phyloP scores from a whole-genome alignment of 2,797 vertebrate genomes.

The Lithobates sylvaticus region DNA sequence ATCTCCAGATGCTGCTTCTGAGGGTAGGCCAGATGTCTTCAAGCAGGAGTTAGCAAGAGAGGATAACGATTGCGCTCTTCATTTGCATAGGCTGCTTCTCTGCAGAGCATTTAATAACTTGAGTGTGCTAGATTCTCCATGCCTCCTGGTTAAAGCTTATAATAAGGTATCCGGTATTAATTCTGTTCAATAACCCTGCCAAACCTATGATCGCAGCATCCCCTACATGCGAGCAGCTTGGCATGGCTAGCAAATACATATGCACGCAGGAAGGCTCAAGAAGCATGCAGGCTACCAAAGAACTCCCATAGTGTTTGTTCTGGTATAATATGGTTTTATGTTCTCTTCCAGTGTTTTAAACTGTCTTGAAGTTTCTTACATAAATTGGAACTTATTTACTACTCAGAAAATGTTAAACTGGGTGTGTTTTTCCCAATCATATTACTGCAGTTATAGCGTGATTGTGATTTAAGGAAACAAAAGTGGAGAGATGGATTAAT shows the following conservation, averaged over 20 bases:
- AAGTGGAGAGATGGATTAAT: no score
- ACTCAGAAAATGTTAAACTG: no score
- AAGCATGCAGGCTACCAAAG: constrained; percentile 72
- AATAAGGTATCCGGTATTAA: constrained; percentile 74
- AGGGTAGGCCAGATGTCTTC: constrained; percentile 94
- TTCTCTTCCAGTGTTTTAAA: neutral
- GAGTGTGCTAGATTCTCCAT: constrained; percentile 82
- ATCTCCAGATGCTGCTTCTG: constrained; percentile 92
- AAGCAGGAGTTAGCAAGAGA: constrained; percentile 84
- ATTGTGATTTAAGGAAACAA: no score
- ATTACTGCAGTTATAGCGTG: no score
- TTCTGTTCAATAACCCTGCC: constrained; percentile 71
- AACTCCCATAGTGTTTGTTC: constrained; percentile 72
- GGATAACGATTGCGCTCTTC: constrained; percentile 78
- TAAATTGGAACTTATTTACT: no score
- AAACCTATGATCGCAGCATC: constrained; percentile 75
- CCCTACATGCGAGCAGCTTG: constrained; percentile 74
- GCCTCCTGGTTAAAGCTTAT: no score
- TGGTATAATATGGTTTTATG: neutral
- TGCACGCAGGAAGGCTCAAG: constrained; percentile 56
- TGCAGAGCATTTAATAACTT: constrained; percentile 82
- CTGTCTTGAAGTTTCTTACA: no score
- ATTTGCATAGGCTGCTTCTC: constrained; percentile 76
- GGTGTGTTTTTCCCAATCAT: no score
- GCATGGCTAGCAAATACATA: constrained; percentile 72